Base-by-base conservation (phyloP, 2,888 invertebrate genomes). In the Melanotus villosus region DNA sequence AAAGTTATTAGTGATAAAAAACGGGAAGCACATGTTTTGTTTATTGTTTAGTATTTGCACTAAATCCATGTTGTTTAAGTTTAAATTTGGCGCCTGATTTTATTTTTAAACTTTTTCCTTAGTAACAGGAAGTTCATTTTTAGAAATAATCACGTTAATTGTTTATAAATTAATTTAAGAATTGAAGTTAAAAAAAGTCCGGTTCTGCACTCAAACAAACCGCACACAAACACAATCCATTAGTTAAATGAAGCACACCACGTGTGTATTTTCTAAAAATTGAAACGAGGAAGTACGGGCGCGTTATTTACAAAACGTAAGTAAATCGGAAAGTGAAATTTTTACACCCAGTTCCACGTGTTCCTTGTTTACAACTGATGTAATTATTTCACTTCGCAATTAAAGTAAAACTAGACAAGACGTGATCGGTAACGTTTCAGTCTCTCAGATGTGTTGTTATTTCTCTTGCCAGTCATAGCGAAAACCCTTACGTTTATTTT, bases 401-500 rank as follows among this genome's bases (percentile, higher is more conserved):
- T 65, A 65, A 41, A 60, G 38, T 65, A 54, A 65, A 69, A n/a
- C 32, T 45, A 69, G 68, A 70, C 64, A 67, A 62, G 63, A 67
- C 57, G 70, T 36, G 67, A 70, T 67, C 70, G 38, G 52, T 58
- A 58, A 65, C 65, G 65, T 62, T 68, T 62, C 56, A 64, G 62
- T 47, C 59, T 67, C 65, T 58, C 65, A 54, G 58, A 56, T 68
- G 66, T 70, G 73, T 70, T 75, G 75, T 74, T 71, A 75, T 76
- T 75, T 67, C 75, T 74, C 68, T 74, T 70, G 70, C 75, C 73
- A 74, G 76, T 79, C 78, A 75, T 78, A 76, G 77, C 78, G 77
- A 78, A 78, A 78, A 77, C 74, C 63, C 71, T 67, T 78, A 60
- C 65, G 76, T 80, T 81, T 81, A 81, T 80, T 80, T 80, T 80